Evolutionary conservation across 2,113 vertebrate species (phyloP), one percentile per base, ranked within the genome.

Genomic region (Caloenas nicobarica): DNA sequence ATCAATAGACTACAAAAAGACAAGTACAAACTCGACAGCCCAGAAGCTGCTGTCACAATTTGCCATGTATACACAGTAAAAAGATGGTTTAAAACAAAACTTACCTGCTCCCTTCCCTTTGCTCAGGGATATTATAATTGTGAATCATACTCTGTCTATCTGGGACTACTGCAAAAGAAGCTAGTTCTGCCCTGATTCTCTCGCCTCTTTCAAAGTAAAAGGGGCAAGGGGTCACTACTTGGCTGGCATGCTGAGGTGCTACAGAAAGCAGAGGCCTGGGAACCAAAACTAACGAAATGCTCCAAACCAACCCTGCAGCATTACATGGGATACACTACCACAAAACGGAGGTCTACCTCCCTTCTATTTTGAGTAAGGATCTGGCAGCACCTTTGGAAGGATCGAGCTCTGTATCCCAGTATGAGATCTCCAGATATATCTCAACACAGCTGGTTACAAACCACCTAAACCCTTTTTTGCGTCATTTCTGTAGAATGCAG

Each of bases 11-110:
- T 88, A 86, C 74, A 80, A 77, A 92, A 86, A 85, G 87, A 77
- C 84, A 94, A 91, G 48, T 68, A 84, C 57, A 89, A 80, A 46
- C 85, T 58, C 85, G 87, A 77, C 80, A 94, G 78, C 70, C 65
- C 78, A 72, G 84, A 89, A 87, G 44, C 65, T 61, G 74, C 78
- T 85, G 25, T 57, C 26, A 89, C 40, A 54, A 84, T 87, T 95
- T 79, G 68, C 56, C 64, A 26, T 1, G 24, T 58, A 64, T 21
- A 70, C 1, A 0, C 71, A 74, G 46, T 18, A 68, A 28, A 78
- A 72, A 26, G 29, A 36, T 34, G 53, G 13, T 66, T 96, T 66
- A 73, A 91, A 89, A 89, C 46, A 74, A 90, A 69, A 24, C 16
- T 71, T 81, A 38, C 0, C 0, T 14, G 14, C 68, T 60, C 36